phyloP scores from a whole-genome alignment of 2,113 vertebrate species.

The Bubo scandiacus region DNA sequence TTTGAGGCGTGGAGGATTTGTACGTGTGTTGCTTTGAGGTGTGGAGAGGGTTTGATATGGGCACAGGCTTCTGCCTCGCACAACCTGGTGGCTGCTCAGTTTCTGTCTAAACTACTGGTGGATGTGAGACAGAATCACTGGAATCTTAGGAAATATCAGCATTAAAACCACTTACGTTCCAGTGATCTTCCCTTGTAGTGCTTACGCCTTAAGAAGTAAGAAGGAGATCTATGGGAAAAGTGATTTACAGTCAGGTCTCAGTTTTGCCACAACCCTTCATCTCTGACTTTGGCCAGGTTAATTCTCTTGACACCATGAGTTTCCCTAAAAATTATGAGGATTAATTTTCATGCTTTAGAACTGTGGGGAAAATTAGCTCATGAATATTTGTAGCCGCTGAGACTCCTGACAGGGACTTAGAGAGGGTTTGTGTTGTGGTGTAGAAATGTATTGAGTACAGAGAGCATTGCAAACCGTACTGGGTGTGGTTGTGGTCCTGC shows the following conservation, averaged over 20 bases:
- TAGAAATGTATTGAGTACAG: accelerated
- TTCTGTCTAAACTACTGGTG: neutral
- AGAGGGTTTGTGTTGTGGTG: neutral
- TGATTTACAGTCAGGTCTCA: neutral
- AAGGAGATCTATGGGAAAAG: neutral
- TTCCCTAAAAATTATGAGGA: neutral
- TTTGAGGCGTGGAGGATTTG: neutral
- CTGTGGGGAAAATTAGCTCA: neutral
- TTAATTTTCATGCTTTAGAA: neutral
- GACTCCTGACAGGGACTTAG: neutral
- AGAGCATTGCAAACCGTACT: neutral
- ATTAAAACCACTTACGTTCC: neutral
- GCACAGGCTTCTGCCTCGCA: accelerated
- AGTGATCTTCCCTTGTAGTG: neutral
- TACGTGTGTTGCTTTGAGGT: neutral
- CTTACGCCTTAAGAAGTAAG: neutral
- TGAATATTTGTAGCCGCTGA: neutral
- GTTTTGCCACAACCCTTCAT: neutral
- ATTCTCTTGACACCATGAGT: neutral
- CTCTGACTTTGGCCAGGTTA: neutral
- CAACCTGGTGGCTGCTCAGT: neutral
- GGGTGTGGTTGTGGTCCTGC: neutral
- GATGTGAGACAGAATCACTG: neutral
- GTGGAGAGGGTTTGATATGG: neutral
- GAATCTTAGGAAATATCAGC: neutral